Conservation (phyloP, 2,113 vertebrate species). For the Eublepharis macularius region DNA sequence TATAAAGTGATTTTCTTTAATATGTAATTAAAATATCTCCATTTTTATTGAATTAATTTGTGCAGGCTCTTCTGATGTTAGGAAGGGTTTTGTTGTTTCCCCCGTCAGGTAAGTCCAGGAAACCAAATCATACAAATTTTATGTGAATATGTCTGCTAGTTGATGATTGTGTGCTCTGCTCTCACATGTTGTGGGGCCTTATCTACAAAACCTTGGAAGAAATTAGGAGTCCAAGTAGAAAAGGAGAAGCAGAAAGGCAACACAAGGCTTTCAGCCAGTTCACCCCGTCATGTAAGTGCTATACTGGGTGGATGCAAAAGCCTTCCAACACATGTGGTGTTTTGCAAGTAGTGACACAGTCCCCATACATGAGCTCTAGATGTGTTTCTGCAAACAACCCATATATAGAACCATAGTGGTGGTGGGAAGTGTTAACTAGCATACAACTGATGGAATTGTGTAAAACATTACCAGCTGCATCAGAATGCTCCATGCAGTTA, state of each 20-base stretch:
- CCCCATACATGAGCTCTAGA: not conserved
- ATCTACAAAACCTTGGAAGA: slow-evolving; percentile 22
- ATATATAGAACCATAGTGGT: not conserved
- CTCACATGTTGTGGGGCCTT: not conserved
- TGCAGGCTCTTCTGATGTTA: not conserved
- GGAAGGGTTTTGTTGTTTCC: slow-evolving; percentile 17
- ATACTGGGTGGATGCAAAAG: not conserved
- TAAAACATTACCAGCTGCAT: slow-evolving; percentile 24
- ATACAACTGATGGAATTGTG: not conserved
- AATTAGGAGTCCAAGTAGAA: not conserved
- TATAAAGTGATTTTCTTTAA: slow-evolving; percentile 33
- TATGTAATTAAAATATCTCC: slow-evolving; percentile 8
- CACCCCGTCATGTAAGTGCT: not conserved
- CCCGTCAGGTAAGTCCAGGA: not conserved
- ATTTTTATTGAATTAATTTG: not conserved
- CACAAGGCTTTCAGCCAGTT: not conserved
- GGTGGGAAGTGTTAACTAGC: not conserved
- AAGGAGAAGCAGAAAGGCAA: not conserved
- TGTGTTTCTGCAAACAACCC: not conserved
- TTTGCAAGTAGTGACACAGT: not conserved
- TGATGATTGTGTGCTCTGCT: not conserved
- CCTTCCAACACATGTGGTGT: not conserved
- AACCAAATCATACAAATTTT: not conserved
- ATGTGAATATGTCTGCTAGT: not conserved
- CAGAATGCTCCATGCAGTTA: slow-evolving; percentile 10